Evolutionary conservation across 1,140 invertebrate species (phyloP).

Genomic region (Calliphora vicina): DNA sequence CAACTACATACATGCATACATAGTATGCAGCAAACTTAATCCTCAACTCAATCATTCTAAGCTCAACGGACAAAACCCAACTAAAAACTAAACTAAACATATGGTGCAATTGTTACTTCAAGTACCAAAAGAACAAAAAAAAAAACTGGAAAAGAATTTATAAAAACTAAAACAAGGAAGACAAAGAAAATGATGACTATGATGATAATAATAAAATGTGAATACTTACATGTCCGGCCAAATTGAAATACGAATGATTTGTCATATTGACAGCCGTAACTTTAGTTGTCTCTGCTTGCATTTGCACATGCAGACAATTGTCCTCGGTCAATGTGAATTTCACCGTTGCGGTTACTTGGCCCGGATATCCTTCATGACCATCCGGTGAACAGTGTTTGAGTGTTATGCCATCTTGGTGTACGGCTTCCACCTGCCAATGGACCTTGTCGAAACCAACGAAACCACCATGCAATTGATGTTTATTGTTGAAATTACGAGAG

Average conservation of each 20-base stretch:
- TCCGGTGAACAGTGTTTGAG: constrained; percentile 78
- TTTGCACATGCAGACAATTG: constrained; percentile 76
- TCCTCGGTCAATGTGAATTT: constrained; percentile 77
- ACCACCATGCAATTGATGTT: constrained; percentile 88
- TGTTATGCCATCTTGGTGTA: constrained; percentile 62
- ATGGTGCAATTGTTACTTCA: neutral
- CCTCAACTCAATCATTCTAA: constrained; percentile 19
- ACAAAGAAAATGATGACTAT: neutral
- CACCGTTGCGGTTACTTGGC: constrained; percentile 73
- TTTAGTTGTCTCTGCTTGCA: constrained; percentile 77
- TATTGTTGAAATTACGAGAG: constrained; percentile 73
- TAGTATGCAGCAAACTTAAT: neutral
- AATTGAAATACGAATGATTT: constrained; percentile 94
- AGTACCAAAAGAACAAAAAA: neutral
- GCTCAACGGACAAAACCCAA: neutral
- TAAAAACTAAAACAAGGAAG: neutral
- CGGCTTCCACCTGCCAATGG: constrained; percentile 65
- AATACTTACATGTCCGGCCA: constrained; percentile 78
- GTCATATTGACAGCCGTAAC: constrained; percentile 89
- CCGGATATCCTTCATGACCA: constrained; percentile 89
- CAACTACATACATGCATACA: too few species aligned
- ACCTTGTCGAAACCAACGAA: constrained; percentile 87
- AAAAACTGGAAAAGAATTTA: neutral
- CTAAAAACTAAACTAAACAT: neutral
- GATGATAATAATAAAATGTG: neutral